Percentiles rank a stretch among this genome's conserved stretches.
Conservation (phyloP, 2,113 vertebrate species). For the Brachyhypopomus gauderio region DNA sequence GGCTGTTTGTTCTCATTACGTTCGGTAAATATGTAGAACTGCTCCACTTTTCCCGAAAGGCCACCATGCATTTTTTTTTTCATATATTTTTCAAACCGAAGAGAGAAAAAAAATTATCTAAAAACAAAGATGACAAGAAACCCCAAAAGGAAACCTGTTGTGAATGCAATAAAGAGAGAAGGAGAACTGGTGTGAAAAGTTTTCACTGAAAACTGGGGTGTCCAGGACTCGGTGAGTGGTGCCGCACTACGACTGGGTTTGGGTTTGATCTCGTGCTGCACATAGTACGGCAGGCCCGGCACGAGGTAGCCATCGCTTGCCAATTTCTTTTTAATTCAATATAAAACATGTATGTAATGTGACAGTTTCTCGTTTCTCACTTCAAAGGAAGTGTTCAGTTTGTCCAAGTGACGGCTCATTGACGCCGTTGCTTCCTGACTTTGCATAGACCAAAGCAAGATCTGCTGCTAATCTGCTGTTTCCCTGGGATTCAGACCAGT, state of each 20-base stretch:
- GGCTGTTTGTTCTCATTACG: slow-evolving; percentile 50
- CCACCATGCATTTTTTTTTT: slow-evolving; percentile 14
- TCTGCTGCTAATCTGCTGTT: too few relatives aligned
- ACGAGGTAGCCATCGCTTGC: not conserved
- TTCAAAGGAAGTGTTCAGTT: too few relatives aligned
- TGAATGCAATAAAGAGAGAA: slow-evolving; percentile 11
- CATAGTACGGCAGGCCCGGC: not conserved
- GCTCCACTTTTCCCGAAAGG: slow-evolving; percentile 23
- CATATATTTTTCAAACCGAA: slow-evolving; percentile 3
- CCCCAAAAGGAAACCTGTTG: not conserved
- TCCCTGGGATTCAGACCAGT: too few relatives aligned
- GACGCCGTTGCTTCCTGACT: too few relatives aligned
- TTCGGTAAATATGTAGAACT: slow-evolving; percentile 38
- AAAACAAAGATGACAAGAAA: slow-evolving; percentile 11
- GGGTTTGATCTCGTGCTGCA: not conserved
- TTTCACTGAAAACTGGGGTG: too few relatives aligned
- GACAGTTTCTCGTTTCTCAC: too few relatives aligned
- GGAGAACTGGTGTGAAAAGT: not conserved
- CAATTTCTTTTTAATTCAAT: not conserved
- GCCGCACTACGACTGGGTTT: not conserved
- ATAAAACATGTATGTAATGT: not conserved
- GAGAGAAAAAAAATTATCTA: slow-evolving; percentile 1
- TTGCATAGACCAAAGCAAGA: too few relatives aligned
- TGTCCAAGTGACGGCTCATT: too few relatives aligned
- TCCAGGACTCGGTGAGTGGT: not conserved